Percentiles rank a stretch among this genome's conserved stretches.
Conservation (phyloP, 2,888 invertebrate genomes). For the Melanargia galathea region DNA sequence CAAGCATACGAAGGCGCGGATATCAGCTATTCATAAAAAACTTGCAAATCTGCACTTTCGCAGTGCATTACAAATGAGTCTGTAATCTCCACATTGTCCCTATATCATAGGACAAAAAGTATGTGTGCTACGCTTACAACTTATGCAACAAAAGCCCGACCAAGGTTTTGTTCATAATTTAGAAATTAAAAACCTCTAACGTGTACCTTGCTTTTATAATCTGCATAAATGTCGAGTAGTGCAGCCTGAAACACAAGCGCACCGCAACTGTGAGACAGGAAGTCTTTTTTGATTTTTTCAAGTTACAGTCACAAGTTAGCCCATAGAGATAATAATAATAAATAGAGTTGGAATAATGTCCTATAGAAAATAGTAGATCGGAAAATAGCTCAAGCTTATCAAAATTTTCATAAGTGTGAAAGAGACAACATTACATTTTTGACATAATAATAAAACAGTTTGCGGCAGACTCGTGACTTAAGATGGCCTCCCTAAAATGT, state of each 20-base stretch:
- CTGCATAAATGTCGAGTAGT: constrained; percentile 1
- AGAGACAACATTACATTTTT: no score
- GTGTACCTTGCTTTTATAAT: constrained; percentile 16
- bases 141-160: constrained; percentile 28
- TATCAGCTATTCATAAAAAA: background rate
- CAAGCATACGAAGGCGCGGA: no score
- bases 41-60: background rate
- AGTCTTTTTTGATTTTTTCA: no score
- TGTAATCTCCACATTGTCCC: constrained; percentile 18
- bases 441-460: no score
- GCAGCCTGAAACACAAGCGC: background rate
- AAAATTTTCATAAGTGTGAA: no score
- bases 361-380: no score
- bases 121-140: constrained; percentile 12
- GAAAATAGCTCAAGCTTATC: no score
- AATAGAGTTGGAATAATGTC: no score
- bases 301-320: no score
- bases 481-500: no score
- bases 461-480: no score
- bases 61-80: constrained; percentile 11
- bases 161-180: constrained; percentile 34
- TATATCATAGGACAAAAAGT: constrained; percentile 13
- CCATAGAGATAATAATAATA: no score
- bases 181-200: constrained; percentile 43
- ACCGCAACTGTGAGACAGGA: background rate